Percentiles rank a stretch among this genome's conserved stretches.
phyloP scores from a whole-genome alignment of 2,797 vertebrate genomes.

The Siniperca obscura region DNA sequence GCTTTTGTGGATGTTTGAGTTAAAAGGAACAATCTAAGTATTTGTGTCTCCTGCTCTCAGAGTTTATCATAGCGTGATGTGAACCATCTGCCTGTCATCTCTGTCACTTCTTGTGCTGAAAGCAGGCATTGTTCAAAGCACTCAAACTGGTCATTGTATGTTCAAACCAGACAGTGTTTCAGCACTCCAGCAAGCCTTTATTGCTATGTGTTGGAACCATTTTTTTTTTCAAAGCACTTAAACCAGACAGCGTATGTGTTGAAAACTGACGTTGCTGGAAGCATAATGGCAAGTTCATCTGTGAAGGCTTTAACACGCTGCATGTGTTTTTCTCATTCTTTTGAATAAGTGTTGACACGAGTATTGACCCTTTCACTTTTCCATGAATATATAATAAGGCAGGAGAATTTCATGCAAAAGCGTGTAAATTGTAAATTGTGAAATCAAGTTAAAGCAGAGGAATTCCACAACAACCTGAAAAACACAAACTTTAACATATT shows the following conservation, averaged over 20 bases:
- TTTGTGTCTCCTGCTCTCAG: conserved; percentile 41
- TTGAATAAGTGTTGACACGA: conserved; percentile 26
- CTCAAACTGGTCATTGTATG: conserved; percentile 51
- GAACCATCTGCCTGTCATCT: conserved; percentile 72
- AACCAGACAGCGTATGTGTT: conserved; percentile 55
- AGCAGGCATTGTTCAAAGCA: conserved; percentile 69
- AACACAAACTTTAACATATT: background rate
- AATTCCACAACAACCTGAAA: background rate
- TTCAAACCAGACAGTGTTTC: conserved; percentile 54
- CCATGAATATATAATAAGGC: conserved; percentile 19
- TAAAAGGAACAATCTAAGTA: conserved; percentile 20
- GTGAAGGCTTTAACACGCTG: conserved; percentile 32
- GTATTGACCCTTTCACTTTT: conserved; percentile 26
- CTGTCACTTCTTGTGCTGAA: conserved; percentile 63
- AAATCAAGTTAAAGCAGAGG: background rate
- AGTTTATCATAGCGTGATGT: conserved; percentile 44
- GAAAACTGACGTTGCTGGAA: conserved; percentile 55
- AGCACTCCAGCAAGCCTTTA: conserved; percentile 36
- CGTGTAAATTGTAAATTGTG: background rate
- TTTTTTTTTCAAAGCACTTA: conserved; percentile 42
- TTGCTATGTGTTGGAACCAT: conserved; percentile 51
- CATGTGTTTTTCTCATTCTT: conserved; percentile 51
- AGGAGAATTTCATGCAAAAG: background rate
- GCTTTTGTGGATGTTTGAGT: conserved; percentile 36
- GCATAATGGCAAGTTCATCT: conserved; percentile 43